Evolutionary conservation across 92 coral and sea anemone genomes (phyloP), one percentile per base, ranked within the genome.

Genomic region (Galaxea fascicularis): DNA sequence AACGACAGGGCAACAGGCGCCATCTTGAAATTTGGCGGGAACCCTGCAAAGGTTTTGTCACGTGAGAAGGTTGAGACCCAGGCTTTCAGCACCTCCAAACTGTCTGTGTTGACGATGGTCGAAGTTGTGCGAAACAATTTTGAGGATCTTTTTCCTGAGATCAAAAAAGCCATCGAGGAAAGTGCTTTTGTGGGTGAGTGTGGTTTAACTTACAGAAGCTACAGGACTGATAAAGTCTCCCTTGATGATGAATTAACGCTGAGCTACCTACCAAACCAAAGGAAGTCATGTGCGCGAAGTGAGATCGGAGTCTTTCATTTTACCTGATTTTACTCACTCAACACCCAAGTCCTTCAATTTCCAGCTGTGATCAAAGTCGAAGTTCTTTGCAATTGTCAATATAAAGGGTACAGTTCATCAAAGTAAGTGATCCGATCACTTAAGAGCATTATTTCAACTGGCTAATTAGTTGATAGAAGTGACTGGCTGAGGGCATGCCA

Each of bases 141-240:
- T 27, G 98, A 97, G 72, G 95, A 89, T 51, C 78, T 91, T 29
- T 94, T 91, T 53, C 90, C 93, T 22, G 95, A 97, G 79, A 97
- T 97, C 62, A 86, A 93, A 82, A 90, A 80, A 65, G 89, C 87
- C 46, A 87, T 97, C 78, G 85, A 93, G 79, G 73, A 89, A 47
- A 93, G 97, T 88, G 95, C 76, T 28, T 94, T 97, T 71, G 86
- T 94, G 20, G 99, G 99, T 95, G 78, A 57, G 95, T 88, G 44
- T 15, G 24, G 4, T 57, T 56, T 52, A n/a, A 41, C 26, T 81
- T 10, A 15, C 31, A 24, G 24, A 56, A 16, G 11, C 57, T 22
- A 49, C n/a, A 31, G 8, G 26, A 60, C 27, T 16, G 59, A 49
- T 30, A 27, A 30, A 3, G n/a, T 9, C 18, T 5, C 3, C 3